A percentile compares a stretch with the other conserved stretches of the same genome.
Evolutionary conservation across 2,113 vertebrate species (phyloP).

Genomic region (Cromileptes altivelis): DNA sequence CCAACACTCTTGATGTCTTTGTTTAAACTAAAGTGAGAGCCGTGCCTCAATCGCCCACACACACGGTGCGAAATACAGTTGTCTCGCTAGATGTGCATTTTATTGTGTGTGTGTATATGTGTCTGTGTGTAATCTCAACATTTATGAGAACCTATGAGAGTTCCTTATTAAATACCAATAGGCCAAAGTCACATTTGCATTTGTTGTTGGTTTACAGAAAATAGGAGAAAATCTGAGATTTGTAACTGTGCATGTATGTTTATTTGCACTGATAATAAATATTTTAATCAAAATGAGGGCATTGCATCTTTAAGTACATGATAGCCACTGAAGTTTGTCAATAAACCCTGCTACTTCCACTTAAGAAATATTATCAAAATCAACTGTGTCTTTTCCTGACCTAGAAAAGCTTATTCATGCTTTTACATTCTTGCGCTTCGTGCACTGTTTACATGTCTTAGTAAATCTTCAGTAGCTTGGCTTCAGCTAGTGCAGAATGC

Average conservation of each 20-base stretch:
- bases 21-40: slow-evolving; percentile 55
- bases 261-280: not conserved
- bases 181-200: not conserved
- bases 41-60: slow-evolving; percentile 46
- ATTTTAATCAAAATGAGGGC: not conserved
- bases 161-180: not conserved
- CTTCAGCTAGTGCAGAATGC: too few species aligned
- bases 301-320: not conserved
- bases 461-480: too few species aligned
- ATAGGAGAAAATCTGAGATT: not conserved
- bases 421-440: too few species aligned
- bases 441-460: too few species aligned
- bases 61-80: slow-evolving; percentile 6
- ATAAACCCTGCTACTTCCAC: too few species aligned
- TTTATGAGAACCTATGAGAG: not conserved
- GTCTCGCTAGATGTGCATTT: not conserved
- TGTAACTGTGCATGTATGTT: not conserved
- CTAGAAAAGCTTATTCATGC: too few species aligned
- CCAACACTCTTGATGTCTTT: slow-evolving; percentile 71
- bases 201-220: not conserved
- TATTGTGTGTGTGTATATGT: not conserved
- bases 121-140: not conserved
- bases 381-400: too few species aligned
- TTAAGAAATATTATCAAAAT: too few species aligned
- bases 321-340: not conserved